Percentiles rank a stretch among this genome's conserved stretches.
Evolutionary conservation across 2,113 vertebrate genomes (phyloP).

Genomic region (Catagonus wagneri): DNA sequence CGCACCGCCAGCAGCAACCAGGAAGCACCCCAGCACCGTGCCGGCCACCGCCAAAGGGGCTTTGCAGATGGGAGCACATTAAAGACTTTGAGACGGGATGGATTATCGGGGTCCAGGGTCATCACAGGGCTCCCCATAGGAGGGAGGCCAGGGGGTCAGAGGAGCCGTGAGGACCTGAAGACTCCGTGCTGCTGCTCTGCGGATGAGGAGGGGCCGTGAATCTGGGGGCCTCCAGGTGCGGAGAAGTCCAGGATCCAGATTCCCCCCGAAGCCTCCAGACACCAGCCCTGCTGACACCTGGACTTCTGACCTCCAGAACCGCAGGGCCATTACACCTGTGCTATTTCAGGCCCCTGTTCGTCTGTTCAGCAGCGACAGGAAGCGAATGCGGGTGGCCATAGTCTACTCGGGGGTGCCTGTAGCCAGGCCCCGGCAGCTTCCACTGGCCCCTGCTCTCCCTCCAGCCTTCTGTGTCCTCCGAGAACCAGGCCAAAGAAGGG

Average conservation of each 20-base stretch:
- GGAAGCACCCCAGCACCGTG: not conserved
- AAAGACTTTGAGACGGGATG: not conserved
- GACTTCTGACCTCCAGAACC: not conserved
- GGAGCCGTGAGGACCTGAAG: not conserved
- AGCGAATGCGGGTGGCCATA: no score
- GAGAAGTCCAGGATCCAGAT: not conserved
- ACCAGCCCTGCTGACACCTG: not conserved
- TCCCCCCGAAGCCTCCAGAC: not conserved
- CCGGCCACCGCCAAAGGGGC: not conserved
- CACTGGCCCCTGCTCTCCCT: not conserved
- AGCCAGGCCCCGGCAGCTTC: not conserved
- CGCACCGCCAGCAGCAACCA: not conserved
- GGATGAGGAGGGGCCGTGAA: not conserved
- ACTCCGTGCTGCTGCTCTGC: not conserved
- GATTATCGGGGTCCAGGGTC: not conserved
- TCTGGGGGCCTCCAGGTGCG: not conserved
- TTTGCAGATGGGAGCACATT: not conserved
- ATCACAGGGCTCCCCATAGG: not conserved
- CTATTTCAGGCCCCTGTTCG: not conserved
- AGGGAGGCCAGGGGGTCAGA: not conserved
- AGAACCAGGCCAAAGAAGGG: not conserved
- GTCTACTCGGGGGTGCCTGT: fast-evolving
- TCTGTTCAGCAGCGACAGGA: not conserved
- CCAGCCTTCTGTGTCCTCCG: not conserved
- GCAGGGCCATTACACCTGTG: not conserved